Evolutionary conservation across 2,113 vertebrate species (phyloP), one percentile per base, ranked within the genome.

Genomic region (Pluvialis apricaria): DNA sequence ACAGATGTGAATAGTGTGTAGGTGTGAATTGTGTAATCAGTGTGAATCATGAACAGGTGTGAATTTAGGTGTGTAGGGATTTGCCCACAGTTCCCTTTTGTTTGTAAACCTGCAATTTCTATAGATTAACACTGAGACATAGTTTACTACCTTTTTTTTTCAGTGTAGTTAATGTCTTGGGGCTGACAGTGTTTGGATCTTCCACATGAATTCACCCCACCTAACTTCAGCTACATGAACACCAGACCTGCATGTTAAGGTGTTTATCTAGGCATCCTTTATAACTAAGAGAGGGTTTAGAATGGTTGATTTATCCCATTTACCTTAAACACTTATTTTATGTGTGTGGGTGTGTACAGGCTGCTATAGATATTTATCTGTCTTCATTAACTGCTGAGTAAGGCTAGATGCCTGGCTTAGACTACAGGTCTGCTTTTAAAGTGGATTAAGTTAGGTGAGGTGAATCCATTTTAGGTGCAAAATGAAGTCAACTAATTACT

Each of bases 401-500:
- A 70, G 13, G 19, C 22, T 62, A 18, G 12, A 71, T 13, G 45
- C 70, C 45, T 94, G 40, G 12, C 34, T 87, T 82, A 68, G 18
- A 58, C 45, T 44, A 36, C 17, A 82, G 51, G 57, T 7, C 11
- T 49, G 36, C 26, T 70, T 92, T 79, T 66, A 52, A 82, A 88
- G 82, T 88, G 0, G 54, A 34, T 51, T 64, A 52, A 79, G 20
- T 58, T 65, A 71, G 13, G 28, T 51, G 40, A 82, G 40, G 36
- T 66, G 1, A 78, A 85, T 85, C 36, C 9, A 36, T 57, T 89
- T 86, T 40, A 78, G 21, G 10, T 82, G 51, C 51, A 75, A 78
- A 95, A 55, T 29, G 20, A 84, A 90, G 64, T 90, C 32, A 68
- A 4, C 47, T 80, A 76, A 69, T 78, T 81, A 91, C 54, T 21